phyloP scores from a whole-genome alignment of 1,140 invertebrate genomes.

The Thaumatotibia leucotreta region DNA sequence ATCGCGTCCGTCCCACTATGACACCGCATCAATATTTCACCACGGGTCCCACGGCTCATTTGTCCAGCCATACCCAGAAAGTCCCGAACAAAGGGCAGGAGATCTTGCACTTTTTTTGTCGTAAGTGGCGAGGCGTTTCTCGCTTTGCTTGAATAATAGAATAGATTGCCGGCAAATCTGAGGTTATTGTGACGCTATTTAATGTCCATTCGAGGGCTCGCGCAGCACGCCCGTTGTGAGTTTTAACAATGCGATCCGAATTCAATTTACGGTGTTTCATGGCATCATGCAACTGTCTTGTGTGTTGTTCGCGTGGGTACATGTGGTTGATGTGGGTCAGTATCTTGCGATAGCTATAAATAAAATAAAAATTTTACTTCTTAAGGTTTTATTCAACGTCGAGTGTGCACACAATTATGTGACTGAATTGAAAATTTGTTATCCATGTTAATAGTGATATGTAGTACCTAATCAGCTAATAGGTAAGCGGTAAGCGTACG shows the following conservation, averaged over 20 bases:
- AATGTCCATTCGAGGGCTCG: conserved; percentile 54
- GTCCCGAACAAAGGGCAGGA: conserved; percentile 56
- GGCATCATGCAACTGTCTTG: conserved; percentile 60
- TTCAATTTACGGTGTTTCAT: conserved; percentile 60
- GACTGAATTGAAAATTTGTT: neutral
- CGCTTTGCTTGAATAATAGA: conserved; percentile 60
- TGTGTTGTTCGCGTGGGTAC: conserved; percentile 44
- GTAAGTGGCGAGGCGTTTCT: conserved; percentile 66
- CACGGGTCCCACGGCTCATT: conserved; percentile 54
- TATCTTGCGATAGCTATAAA: conserved; percentile 42
- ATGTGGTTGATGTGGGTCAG: conserved; percentile 49
- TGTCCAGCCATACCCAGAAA: conserved; percentile 54
- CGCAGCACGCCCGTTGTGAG: conserved; percentile 31
- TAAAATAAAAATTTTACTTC: neutral
- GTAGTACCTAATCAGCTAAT: no score
- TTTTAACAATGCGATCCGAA: conserved; percentile 54
- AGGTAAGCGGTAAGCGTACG: no score
- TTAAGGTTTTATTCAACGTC: neutral
- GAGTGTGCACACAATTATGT: neutral
- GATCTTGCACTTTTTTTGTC: conserved; percentile 69
- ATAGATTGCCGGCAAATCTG: conserved; percentile 73
- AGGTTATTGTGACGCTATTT: conserved; percentile 64
- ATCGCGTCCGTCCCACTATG: conserved; percentile 48
- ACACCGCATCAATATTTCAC: conserved; percentile 61
- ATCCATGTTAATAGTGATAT: no score